phyloP scores from a whole-genome alignment of 2,113 vertebrate species.

The Megaptera novaeangliae region DNA sequence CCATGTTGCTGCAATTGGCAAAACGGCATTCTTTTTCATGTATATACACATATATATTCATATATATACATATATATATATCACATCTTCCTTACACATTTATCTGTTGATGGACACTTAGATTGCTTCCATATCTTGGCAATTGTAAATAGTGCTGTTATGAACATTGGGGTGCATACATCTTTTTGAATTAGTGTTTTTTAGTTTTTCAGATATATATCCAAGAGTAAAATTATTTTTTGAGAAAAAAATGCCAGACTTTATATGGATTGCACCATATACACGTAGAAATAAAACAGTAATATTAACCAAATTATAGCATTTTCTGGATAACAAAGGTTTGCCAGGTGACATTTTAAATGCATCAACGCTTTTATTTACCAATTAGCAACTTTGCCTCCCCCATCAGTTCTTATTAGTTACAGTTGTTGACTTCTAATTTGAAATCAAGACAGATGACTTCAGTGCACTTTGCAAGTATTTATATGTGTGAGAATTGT shows the following conservation, averaged over 20 bases:
- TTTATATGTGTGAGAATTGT: constrained; percentile 47
- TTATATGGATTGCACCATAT: background rate
- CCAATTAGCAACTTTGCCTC: constrained; percentile 57
- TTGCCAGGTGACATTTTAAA: constrained; percentile 52
- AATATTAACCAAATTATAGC: constrained; percentile 37
- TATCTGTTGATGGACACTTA: background rate
- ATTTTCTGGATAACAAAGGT: background rate
- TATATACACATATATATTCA: background rate
- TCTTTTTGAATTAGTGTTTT: background rate
- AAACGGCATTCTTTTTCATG: background rate
- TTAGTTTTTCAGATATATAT: background rate
- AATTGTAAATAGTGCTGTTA: background rate
- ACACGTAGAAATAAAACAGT: constrained; percentile 7
- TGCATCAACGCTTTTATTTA: constrained; percentile 35
- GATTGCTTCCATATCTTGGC: background rate
- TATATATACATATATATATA: background rate
- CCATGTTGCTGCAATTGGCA: background rate
- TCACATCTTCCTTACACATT: background rate
- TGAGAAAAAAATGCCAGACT: background rate
- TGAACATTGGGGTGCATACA: background rate
- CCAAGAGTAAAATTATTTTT: background rate
- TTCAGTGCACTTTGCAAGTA: constrained; percentile 53
- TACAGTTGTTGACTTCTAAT: constrained; percentile 40
- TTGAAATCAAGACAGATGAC: constrained; percentile 39
- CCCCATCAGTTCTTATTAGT: constrained; percentile 67